These are phyloP conservation scores for Haemorhous mexicanus DNA, from an alignment of 2,113 vertebrate species.

Conservation along the genomic window DNA sequence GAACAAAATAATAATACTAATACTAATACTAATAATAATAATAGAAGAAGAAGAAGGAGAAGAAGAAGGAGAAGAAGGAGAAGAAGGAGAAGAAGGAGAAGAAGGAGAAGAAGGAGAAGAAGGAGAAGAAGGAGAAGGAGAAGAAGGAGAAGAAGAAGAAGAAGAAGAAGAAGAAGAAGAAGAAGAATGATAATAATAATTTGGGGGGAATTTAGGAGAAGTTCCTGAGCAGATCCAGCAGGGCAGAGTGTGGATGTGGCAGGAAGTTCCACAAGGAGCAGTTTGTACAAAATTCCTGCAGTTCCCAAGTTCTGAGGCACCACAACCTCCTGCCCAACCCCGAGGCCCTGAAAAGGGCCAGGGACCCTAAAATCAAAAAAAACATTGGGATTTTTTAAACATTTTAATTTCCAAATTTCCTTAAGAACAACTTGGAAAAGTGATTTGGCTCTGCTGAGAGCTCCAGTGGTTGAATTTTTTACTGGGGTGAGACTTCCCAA, in stretches of 20 bases:
- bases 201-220: not conserved
- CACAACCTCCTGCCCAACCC: not conserved
- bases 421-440: constrained; percentile 40
- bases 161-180: too few relatives aligned
- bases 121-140: too few relatives aligned
- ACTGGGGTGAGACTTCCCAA: constrained; percentile 25
- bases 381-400: not conserved
- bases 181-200: too few relatives aligned
- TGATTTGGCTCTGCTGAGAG: constrained; percentile 29
- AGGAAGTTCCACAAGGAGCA: not conserved
- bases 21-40: too few relatives aligned
- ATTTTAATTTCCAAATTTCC: not conserved
- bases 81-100: too few relatives aligned
- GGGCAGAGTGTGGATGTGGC: not conserved
- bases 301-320: not conserved
- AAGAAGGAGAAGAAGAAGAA: too few relatives aligned
- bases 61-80: too few relatives aligned
- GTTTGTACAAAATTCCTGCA: not conserved
- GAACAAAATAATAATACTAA: too few relatives aligned
- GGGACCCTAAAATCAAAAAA: rapidly evolving
- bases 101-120: too few relatives aligned
- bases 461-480: constrained; percentile 62
- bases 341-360: not conserved
- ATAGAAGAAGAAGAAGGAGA: too few relatives aligned
- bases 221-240: not conserved